Base-by-base conservation (phyloP, 2,797 vertebrate genomes). In the Pangasius larnaudii region DNA sequence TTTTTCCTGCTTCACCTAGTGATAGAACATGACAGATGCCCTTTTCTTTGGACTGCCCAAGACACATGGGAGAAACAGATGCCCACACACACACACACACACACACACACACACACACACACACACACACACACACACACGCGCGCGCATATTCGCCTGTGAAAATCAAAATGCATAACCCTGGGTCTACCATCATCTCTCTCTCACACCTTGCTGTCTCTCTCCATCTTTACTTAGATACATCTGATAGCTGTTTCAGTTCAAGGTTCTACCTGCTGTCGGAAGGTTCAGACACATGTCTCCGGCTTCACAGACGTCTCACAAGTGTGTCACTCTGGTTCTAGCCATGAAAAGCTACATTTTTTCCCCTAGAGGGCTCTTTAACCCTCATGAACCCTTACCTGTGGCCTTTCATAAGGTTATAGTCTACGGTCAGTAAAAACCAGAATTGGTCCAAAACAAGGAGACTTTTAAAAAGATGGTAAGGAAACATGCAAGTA, bases 41-140 rank as follows among this genome's bases (percentile, higher is more conserved):
- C 88, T 90, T 90, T 91, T 85, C 80, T 95, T 86, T 93, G 92
- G 90, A 93, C 94, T 81, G 93, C 93, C 0, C 94, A 93, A 88
- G 94, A 94, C 8, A 93, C 93, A 81, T 81, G 36, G 75, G 69
- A 90, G 86, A 89, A 90, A 89, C 84, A 90, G 89, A 91, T 88
- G 80, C 84, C 86, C 1, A 91, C 90, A 94, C 94, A 82, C 94
- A 94, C 53, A 81, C 46, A 84, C 51, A 81, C 65, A 75, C 71
- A 11, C 74, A 30, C 27, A 51, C 46, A 51, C 74, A 51, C 46
- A 30, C 75, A 51, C 27, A 46, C 22, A 30, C 67, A 79, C 24
- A 67, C 72, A 51, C 72, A 75, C 72, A 49, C 46, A 75, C 72
- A 49, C 46, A 14, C 22, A 72, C 67, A 69, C 67, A 39, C 72